Evolutionary conservation across 1,140 invertebrate genomes (phyloP).

Genomic region (Heliconius himera): DNA sequence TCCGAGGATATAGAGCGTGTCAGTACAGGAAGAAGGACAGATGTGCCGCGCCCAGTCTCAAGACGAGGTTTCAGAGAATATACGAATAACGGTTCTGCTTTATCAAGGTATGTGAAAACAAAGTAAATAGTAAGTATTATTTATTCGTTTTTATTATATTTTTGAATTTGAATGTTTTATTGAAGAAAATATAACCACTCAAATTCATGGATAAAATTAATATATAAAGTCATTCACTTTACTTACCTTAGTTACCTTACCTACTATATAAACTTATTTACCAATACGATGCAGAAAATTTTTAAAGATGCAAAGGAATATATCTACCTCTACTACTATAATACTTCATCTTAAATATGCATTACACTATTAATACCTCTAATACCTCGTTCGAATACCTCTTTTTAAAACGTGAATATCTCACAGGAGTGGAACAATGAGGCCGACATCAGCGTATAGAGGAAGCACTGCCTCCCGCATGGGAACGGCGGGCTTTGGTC

Average conservation of each 20-base stretch:
- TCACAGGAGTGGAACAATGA: constrained; percentile 68
- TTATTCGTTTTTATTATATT: neutral
- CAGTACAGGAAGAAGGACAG: constrained; percentile 50
- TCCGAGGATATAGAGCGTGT: constrained; percentile 55
- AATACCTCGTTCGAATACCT: no score
- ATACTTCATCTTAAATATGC: no score
- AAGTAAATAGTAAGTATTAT: neutral
- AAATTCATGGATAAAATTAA: no score
- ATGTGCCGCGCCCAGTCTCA: constrained; percentile 62
- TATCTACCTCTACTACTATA: no score
- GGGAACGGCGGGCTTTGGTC: constrained; percentile 71
- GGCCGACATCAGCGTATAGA: constrained; percentile 76
- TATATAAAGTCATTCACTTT: no score
- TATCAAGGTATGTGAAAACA: constrained; percentile 34
- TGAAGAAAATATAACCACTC: no score
- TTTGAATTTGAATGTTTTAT: no score
- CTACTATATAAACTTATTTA: no score
- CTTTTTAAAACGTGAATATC: neutral
- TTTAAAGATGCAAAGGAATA: no score
- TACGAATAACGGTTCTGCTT: constrained; percentile 39
- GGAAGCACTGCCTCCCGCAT: constrained; percentile 73
- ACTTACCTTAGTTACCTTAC: no score
- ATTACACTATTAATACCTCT: no score
- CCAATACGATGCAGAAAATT: no score
- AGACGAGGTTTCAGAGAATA: constrained; percentile 65